Evolutionary conservation across 53 echinoderm and acorn worm genomes (phyloP).

Genomic region (Paracentrotus lividus): DNA sequence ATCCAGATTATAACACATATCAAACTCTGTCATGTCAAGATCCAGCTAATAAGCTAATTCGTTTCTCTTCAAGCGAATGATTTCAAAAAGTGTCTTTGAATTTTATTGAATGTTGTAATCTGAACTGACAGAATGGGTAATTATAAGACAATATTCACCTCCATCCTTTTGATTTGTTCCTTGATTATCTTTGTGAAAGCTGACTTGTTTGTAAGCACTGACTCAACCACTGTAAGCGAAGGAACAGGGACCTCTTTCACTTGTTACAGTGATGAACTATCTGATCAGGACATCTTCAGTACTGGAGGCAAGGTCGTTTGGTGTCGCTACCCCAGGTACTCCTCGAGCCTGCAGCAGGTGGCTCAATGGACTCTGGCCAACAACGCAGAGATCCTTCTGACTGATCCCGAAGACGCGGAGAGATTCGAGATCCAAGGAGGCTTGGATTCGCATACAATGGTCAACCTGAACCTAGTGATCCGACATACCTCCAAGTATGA

Average conservation of each 20-base stretch:
- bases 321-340: conserved; percentile 36
- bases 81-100: neutral
- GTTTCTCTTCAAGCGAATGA: neutral
- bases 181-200: neutral
- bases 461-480: conserved; percentile 52
- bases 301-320: conserved; percentile 51
- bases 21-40: neutral
- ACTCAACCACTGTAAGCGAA: conserved; percentile 44
- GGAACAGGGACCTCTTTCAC: conserved; percentile 16
- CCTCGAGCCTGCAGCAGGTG: conserved; percentile 3
- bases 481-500: conserved; percentile 54
- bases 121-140: neutral
- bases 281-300: conserved; percentile 53
- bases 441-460: neutral
- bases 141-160: neutral
- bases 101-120: neutral
- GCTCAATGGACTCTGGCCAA: conserved; percentile 32
- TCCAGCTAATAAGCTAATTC: neutral
- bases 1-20: neutral
- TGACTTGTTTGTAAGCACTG: neutral
- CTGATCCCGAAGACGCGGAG: conserved; percentile 13
- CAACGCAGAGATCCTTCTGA: neutral
- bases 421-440: conserved; percentile 35
- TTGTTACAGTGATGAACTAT: conserved; percentile 25
- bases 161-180: neutral